Evolutionary conservation across 2,113 vertebrate species (phyloP).

Genomic region (Zonotrichia leucophrys): DNA sequence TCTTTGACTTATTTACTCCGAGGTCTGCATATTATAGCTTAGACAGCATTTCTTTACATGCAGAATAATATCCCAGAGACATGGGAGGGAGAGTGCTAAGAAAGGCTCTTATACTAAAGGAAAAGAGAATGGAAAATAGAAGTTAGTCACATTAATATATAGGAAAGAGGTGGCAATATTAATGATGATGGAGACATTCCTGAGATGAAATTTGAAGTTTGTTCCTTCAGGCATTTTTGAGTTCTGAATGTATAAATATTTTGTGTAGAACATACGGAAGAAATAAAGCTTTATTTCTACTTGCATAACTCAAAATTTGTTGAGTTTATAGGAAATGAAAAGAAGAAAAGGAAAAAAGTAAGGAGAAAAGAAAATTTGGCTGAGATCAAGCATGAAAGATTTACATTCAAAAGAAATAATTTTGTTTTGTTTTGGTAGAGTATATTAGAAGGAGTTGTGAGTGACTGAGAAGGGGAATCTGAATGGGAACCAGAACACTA

Average conservation of each 20-base stretch:
- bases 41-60: background rate
- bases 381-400: background rate
- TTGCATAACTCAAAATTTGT: background rate
- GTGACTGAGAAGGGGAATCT: background rate
- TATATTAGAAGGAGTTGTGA: background rate
- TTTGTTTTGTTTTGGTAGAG: background rate
- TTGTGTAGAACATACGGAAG: conserved; percentile 4
- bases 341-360: background rate
- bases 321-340: background rate
- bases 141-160: conserved; percentile 53
- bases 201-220: background rate
- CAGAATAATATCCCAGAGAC: background rate
- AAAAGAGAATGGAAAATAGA: background rate
- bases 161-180: conserved; percentile 26
- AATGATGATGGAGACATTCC: background rate
- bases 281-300: background rate
- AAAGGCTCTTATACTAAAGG: conserved; percentile 36
- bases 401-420: background rate
- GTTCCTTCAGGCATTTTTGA: conserved; percentile 13
- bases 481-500: background rate
- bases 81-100: background rate
- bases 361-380: background rate
- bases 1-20: background rate
- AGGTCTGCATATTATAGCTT: background rate
- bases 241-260: background rate